Evolutionary conservation across 2,888 invertebrate genomes (phyloP).

Genomic region (Trachelus troglodyta): DNA sequence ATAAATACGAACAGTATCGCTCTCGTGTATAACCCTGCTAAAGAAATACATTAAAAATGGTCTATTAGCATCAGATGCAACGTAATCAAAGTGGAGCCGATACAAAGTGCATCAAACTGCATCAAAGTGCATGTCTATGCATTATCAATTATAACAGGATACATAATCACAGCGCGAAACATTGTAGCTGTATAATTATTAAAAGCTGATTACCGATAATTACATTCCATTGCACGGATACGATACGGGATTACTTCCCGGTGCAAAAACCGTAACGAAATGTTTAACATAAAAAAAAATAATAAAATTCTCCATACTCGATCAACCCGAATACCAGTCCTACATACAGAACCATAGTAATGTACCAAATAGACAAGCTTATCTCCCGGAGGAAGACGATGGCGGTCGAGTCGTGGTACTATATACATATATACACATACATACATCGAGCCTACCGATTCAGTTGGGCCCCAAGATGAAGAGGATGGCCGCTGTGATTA

Average conservation of each 20-base stretch:
- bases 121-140: background rate
- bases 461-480: background rate
- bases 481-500: conserved; percentile 12
- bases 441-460: background rate
- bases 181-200: conserved; percentile 26
- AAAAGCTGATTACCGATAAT: conserved; percentile 47
- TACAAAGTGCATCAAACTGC: background rate
- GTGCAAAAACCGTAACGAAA: conserved; percentile 4
- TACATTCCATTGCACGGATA: conserved; percentile 40
- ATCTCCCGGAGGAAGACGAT: background rate
- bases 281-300: background rate
- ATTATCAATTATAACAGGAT: background rate
- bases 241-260: conserved; percentile 42
- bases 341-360: background rate
- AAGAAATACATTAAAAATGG: background rate
- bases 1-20: background rate
- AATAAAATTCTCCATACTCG: background rate
- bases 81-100: background rate
- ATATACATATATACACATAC: background rate
- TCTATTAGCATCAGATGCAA: background rate
- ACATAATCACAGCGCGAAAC: background rate
- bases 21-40: background rate
- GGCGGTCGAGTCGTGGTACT: background rate
- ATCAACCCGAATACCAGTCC: background rate
- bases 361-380: background rate